Conservation (phyloP, 1,140 invertebrate species). For the Plectus sambesii region DNA sequence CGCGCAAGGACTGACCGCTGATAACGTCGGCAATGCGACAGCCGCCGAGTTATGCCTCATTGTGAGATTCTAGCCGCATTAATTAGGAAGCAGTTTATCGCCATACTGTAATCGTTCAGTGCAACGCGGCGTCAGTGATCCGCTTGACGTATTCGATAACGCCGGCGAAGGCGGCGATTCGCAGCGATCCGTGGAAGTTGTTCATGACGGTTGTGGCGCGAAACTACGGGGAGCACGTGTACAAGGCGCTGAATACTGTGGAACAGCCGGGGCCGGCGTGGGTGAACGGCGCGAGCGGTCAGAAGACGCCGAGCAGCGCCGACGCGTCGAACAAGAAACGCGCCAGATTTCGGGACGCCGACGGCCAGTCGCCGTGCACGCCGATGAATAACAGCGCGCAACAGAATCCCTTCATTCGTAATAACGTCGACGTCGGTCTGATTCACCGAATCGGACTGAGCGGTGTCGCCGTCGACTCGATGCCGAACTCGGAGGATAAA, state of each 20-base stretch:
- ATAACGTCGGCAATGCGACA: conserved; percentile 22
- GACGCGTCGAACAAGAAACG: background rate
- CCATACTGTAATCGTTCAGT: conserved; percentile 23
- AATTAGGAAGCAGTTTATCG: conserved; percentile 2
- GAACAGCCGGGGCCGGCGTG: conserved; percentile 12
- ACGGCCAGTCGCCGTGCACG: conserved; percentile 7
- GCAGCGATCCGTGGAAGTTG: conserved; percentile 22
- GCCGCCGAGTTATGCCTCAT: conserved; percentile 31
- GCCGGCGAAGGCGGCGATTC: background rate
- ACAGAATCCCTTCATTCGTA: background rate
- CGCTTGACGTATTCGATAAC: conserved; percentile 20
- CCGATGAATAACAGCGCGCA: conserved; percentile 10
- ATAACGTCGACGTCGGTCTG: background rate
- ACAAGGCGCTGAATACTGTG: too few species aligned
- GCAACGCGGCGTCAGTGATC: conserved; percentile 28
- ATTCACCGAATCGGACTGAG: too few species aligned
- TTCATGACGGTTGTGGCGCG: conserved; percentile 21
- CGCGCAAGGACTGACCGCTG: conserved; percentile 14
- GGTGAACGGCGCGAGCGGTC: conserved; percentile 7
- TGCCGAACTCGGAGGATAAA: too few species aligned
- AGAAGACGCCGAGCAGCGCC: conserved; percentile 5
- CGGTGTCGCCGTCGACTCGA: too few species aligned
- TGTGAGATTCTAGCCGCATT: conserved; percentile 14
- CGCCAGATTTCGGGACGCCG: background rate
- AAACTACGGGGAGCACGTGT: conserved; percentile 36